phyloP scores from a whole-genome alignment of 2,113 vertebrate genomes.

The Thamnaconus septentrionalis region DNA sequence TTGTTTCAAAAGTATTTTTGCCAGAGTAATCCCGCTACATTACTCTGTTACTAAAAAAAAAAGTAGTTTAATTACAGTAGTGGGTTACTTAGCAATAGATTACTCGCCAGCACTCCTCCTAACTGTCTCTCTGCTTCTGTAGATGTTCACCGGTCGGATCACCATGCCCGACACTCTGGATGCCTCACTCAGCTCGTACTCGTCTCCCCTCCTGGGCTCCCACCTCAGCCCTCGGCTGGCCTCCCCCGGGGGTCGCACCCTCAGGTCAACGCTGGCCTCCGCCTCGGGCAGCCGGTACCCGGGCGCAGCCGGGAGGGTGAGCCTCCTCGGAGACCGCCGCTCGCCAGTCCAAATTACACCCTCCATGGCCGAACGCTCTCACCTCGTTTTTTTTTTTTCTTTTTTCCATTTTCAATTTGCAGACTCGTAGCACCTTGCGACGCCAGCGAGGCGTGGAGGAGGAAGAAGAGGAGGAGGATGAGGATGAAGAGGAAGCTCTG shows the following conservation, averaged over 20 bases:
- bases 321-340: too few species aligned
- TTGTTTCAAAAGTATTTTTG: too few species aligned
- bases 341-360: too few species aligned
- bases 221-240: conserved; percentile 6
- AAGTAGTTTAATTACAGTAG: too few species aligned
- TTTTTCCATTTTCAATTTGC: conserved; percentile 1
- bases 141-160: conserved; percentile 65
- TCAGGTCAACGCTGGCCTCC: neutral
- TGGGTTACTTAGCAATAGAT: too few species aligned
- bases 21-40: too few species aligned
- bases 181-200: neutral
- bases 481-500: too few species aligned
- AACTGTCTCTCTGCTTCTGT: too few species aligned
- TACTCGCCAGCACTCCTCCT: too few species aligned
- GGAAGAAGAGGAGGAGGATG: conserved; percentile 44
- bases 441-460: conserved; percentile 52
- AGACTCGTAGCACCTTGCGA: conserved; percentile 47
- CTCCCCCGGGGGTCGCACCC: neutral
- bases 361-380: too few species aligned
- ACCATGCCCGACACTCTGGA: conserved; percentile 24
- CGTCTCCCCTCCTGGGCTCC: conserved; percentile 7
- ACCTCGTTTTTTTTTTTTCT: too few species aligned
- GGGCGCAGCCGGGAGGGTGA: conserved; percentile 32
- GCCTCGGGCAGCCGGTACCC: neutral
- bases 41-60: too few species aligned